Conservation (phyloP, 1,140 invertebrate species). For the Macrostomum lignano region DNA sequence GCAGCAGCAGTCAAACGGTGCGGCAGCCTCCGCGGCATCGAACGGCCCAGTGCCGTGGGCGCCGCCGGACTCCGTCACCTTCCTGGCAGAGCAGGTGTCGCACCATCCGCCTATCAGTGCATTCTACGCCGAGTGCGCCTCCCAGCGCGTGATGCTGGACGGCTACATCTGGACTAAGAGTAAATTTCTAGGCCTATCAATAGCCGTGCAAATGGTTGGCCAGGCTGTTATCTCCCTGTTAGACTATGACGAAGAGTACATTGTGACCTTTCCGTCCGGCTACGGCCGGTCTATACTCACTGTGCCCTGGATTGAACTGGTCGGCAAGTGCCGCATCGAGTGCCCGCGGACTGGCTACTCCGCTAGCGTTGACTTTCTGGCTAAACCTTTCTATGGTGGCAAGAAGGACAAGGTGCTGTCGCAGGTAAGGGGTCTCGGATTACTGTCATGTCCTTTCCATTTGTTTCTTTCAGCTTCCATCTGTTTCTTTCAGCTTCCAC, state of each 20-base stretch:
- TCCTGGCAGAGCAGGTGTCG: constrained; percentile 28
- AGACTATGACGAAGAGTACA: constrained; percentile 30
- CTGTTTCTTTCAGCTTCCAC: too few species aligned
- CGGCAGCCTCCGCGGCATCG: too few species aligned
- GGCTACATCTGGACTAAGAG: constrained; percentile 34
- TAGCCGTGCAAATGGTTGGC: constrained; percentile 33
- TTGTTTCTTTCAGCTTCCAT: too few species aligned
- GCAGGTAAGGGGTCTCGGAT: too few species aligned
- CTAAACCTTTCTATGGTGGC: constrained; percentile 33
- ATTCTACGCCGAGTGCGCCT: constrained; percentile 29
- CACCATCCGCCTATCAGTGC: constrained; percentile 25
- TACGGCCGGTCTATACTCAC: constrained; percentile 33
- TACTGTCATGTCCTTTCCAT: too few species aligned
- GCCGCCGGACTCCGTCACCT: constrained; percentile 17
- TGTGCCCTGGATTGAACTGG: constrained; percentile 32
- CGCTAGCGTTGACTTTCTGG: constrained; percentile 30
- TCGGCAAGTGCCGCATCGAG: constrained; percentile 24
- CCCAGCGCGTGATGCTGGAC: constrained; percentile 26
- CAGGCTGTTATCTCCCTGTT: constrained; percentile 27
- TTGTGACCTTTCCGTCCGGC: constrained; percentile 31
- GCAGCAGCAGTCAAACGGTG: too few species aligned
- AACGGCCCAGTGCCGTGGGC: constrained; percentile 22
- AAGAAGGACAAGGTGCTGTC: constrained; percentile 31
- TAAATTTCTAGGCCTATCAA: constrained; percentile 32
- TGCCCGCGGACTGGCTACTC: constrained; percentile 32